These are phyloP conservation scores for Solen grandis DNA, from an alignment of 1,140 invertebrate genomes.

Conservation along the genomic window DNA sequence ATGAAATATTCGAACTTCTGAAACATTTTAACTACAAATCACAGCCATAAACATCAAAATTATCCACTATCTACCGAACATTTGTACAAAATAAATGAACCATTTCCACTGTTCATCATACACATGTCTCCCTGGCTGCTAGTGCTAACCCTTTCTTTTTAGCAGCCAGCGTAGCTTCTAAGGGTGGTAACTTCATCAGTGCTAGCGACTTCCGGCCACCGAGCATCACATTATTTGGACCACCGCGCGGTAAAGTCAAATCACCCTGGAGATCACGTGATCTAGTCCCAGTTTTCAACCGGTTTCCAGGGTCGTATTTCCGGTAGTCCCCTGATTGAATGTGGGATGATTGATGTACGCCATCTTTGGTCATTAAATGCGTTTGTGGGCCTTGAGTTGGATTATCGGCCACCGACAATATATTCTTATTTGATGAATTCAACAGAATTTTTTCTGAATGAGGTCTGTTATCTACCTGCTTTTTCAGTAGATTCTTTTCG, in stretches of 20 bases:
- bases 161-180: conserved; percentile 51
- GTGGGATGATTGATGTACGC: conserved; percentile 43
- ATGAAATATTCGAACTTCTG: too few relatives aligned
- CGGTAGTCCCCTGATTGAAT: conserved; percentile 40
- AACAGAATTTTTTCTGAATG: conserved; percentile 52
- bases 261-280: conserved; percentile 26
- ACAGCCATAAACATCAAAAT: too few relatives aligned
- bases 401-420: conserved; percentile 25
- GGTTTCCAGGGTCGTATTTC: conserved; percentile 27
- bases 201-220: conserved; percentile 30
- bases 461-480: conserved; percentile 41
- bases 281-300: conserved; percentile 15
- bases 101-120: neutral
- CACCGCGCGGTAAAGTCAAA: conserved; percentile 40
- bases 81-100: neutral
- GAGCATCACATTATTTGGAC: conserved; percentile 34
- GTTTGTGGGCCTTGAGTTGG: conserved; percentile 50
- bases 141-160: conserved; percentile 52
- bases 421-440: conserved; percentile 39
- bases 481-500: conserved; percentile 49
- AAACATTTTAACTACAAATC: too few relatives aligned
- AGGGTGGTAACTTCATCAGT: conserved; percentile 62
- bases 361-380: conserved; percentile 44
- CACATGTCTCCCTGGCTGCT: conserved; percentile 49
- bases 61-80: too few relatives aligned